Conservation (phyloP, 2,888 invertebrate species). For the Eristalinus sepulchralis region DNA sequence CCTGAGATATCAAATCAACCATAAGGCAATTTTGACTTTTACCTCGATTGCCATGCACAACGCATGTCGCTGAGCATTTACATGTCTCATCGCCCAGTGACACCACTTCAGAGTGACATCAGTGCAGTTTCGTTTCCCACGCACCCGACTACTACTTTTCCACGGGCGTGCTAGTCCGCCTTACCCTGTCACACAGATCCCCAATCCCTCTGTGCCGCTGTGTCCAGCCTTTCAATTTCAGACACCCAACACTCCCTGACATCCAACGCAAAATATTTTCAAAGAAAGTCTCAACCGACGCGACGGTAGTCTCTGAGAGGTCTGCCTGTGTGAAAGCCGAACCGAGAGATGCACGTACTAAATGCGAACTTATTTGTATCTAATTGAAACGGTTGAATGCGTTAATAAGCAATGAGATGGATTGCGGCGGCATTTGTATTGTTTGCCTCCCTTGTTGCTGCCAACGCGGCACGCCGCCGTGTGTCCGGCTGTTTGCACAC, state of each 20-base stretch:
- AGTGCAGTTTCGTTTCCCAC: not conserved
- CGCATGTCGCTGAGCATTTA: not conserved
- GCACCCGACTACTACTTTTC: not conserved
- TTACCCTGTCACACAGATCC: not conserved
- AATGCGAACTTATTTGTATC: conserved; percentile 60
- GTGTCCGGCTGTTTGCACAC: conserved; percentile 25
- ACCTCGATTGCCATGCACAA: not conserved
- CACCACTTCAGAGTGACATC: not conserved
- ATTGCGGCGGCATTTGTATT: conserved; percentile 50
- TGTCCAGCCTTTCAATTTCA: not conserved
- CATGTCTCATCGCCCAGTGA: not conserved
- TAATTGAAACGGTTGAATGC: conserved; percentile 68
- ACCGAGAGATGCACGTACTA: conserved; percentile 8
- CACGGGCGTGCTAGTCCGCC: not conserved
- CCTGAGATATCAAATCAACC: not conserved
- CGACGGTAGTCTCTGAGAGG: not conserved
- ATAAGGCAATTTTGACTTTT: not conserved
- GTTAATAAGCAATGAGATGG: conserved; percentile 60
- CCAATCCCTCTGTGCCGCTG: not conserved
- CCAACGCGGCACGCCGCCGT: not conserved
- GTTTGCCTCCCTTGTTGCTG: conserved; percentile 10
- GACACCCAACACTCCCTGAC: not conserved
- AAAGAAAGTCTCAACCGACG: conserved; percentile 29
- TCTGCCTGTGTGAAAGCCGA: conserved; percentile 35
- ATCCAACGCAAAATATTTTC: conserved; percentile 27